phyloP scores from a whole-genome alignment of 2,113 vertebrate genomes.

The Amphiprion ocellaris region DNA sequence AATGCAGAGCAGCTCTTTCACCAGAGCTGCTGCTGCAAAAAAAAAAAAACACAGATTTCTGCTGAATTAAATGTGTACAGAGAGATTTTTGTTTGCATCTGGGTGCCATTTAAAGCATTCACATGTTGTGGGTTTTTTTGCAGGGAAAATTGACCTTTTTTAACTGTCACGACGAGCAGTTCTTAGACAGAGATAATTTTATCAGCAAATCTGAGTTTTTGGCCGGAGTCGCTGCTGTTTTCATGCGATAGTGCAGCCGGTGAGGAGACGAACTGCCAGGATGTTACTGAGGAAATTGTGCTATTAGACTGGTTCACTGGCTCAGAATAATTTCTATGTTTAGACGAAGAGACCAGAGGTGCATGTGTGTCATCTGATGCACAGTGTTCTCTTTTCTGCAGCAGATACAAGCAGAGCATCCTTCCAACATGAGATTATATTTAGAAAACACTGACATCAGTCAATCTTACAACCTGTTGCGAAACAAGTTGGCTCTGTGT shows the following conservation, averaged over 20 bases:
- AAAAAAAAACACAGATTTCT: too few relatives aligned
- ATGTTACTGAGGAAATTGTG: conserved; percentile 34
- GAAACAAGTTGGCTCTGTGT: neutral
- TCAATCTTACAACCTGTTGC: neutral
- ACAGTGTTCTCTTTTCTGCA: neutral
- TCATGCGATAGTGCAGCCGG: conserved; percentile 4
- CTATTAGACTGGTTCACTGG: conserved; percentile 9
- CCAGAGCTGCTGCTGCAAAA: neutral
- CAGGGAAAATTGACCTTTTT: neutral
- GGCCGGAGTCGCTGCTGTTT: neutral
- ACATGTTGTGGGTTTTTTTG: neutral
- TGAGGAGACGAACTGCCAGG: conserved; percentile 10
- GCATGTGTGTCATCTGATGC: conserved; percentile 21
- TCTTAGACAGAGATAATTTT: conserved; percentile 3
- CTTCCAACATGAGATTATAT: neutral
- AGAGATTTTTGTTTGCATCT: too few relatives aligned
- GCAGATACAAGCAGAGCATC: accelerated
- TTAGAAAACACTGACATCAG: neutral
- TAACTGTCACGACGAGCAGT: neutral
- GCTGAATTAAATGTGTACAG: too few relatives aligned
- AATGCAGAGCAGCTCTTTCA: conserved; percentile 8
- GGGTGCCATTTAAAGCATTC: too few relatives aligned
- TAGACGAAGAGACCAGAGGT: conserved; percentile 24
- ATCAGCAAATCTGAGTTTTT: neutral
- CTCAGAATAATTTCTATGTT: conserved; percentile 27